phyloP scores from a whole-genome alignment of 2,888 invertebrate species.

The Rhagonycha fulva region DNA sequence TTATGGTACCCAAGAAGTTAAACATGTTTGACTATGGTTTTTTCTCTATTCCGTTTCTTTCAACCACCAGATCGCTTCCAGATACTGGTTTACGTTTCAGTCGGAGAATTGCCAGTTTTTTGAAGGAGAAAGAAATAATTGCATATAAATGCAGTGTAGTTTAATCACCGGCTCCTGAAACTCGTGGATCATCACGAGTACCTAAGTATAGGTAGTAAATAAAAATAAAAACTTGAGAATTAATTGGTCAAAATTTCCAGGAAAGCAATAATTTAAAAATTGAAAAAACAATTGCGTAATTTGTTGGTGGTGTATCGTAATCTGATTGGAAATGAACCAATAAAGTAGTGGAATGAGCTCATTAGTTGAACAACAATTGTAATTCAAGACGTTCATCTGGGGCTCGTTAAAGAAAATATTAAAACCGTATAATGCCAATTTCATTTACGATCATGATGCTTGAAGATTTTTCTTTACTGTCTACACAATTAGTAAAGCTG shows the following conservation, averaged over 20 bases:
- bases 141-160: no score
- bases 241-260: not conserved
- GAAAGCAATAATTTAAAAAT: not conserved
- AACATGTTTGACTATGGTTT: not conserved
- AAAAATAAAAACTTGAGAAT: not conserved
- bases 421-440: slow-evolving; percentile 1
- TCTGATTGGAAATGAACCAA: not conserved
- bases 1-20: not conserved
- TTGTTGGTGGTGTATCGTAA: not conserved
- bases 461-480: slow-evolving; percentile 11
- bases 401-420: slow-evolving; percentile 4
- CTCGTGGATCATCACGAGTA: not conserved
- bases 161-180: not conserved
- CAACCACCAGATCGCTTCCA: not conserved
- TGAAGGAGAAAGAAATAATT: not conserved
- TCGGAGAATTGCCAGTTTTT: not conserved
- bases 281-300: not conserved
- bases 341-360: not conserved
- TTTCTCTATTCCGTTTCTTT: not conserved
- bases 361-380: slow-evolving; percentile 3
- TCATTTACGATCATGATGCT: not conserved
- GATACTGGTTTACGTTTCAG: not conserved
- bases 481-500: slow-evolving; percentile 25
- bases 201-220: no score
- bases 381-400: not conserved